phyloP scores from a whole-genome alignment of 2,113 vertebrate species.

The Rissa tridactyla region DNA sequence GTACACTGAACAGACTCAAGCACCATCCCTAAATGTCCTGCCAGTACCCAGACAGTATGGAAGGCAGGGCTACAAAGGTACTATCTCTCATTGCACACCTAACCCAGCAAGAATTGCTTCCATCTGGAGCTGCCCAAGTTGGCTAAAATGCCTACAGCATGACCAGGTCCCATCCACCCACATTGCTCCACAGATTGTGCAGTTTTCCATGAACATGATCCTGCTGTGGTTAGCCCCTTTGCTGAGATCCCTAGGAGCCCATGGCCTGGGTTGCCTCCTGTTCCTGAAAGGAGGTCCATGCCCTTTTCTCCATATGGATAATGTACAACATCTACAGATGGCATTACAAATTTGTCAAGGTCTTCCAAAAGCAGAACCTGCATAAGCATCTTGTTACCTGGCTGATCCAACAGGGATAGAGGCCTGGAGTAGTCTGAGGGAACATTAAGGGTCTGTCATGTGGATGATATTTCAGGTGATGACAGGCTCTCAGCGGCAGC shows the following conservation, averaged over 20 bases:
- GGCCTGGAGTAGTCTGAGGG: neutral
- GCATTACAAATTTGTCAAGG: neutral
- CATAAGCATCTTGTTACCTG: neutral
- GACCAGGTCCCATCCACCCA: neutral
- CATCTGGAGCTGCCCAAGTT: neutral
- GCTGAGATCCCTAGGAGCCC: fast-evolving
- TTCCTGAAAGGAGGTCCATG: neutral
- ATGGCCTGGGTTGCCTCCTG: neutral
- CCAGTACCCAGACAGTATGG: neutral
- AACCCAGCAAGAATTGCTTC: neutral
- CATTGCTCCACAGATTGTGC: neutral
- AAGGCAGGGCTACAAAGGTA: neutral
- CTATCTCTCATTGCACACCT: neutral
- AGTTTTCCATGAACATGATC: neutral
- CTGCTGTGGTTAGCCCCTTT: neutral
- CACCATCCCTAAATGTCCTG: neutral
- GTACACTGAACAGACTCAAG: neutral
- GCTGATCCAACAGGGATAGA: neutral
- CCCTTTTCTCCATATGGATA: neutral
- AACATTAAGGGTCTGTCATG: neutral
- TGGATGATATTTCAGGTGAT: neutral
- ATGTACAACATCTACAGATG: neutral
- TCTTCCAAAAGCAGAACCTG: neutral
- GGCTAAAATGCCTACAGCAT: neutral
- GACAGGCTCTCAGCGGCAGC: neutral